Conservation (phyloP, 2,888 invertebrate genomes). For the Stegana nigrithorax region DNA sequence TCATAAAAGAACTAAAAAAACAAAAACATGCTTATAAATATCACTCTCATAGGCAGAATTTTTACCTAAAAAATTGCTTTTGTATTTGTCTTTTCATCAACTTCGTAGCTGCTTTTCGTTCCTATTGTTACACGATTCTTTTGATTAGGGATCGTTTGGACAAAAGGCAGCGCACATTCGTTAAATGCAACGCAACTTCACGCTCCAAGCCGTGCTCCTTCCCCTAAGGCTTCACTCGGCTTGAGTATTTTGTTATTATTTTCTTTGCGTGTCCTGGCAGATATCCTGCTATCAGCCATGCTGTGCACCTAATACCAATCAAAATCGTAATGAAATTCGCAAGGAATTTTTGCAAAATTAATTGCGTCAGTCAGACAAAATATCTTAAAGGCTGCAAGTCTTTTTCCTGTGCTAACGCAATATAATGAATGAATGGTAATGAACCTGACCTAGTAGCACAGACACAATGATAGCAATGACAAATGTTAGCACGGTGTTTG, state of each 20-base stretch:
- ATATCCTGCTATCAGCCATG: not conserved
- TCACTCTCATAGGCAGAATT: not conserved
- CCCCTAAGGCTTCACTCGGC: no score
- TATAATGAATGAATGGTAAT: no score
- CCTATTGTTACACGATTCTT: not conserved
- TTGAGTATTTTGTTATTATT: not conserved
- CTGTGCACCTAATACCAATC: constrained; percentile 4
- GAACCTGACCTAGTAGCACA: constrained; percentile 10
- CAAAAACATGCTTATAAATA: not conserved
- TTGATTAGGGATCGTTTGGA: not conserved
- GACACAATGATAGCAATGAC: not conserved
- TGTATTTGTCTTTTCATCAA: not conserved
- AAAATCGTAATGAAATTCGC: not conserved
- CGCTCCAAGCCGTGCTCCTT: no score
- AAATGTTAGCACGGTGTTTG: not conserved
- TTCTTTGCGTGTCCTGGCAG: not conserved
- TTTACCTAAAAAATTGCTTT: not conserved
- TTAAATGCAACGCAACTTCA: no score
- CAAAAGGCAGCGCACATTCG: no score
- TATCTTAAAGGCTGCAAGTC: no score
- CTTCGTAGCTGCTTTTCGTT: not conserved
- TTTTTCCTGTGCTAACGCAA: no score
- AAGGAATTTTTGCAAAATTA: no score
- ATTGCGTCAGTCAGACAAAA: no score
- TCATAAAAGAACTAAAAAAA: no score